Percentiles rank a stretch among this genome's conserved stretches.
Conservation (phyloP, 2,888 invertebrate species). For the Sisyra nigra region DNA sequence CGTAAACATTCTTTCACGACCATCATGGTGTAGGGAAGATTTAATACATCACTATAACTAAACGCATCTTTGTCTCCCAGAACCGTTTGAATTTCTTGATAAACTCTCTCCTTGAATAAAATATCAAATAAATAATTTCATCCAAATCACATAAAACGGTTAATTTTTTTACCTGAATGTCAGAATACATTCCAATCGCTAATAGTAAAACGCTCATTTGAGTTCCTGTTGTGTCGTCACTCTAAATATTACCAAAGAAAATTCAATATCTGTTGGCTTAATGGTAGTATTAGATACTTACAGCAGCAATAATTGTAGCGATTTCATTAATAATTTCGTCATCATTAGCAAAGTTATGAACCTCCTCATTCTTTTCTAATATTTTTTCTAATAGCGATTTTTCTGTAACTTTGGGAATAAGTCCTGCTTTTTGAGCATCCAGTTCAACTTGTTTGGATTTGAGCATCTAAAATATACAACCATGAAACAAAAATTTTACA, state of each 20-base stretch:
- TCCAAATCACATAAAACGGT: no score
- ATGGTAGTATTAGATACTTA: no score
- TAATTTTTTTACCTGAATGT: constrained; percentile 20
- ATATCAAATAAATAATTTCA: no score
- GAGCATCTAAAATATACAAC: background rate
- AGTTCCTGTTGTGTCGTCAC: constrained; percentile 19
- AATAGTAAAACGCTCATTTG: constrained; percentile 15
- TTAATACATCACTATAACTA: constrained; percentile 15
- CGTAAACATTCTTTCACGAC: constrained; percentile 20
- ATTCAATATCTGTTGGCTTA: background rate
- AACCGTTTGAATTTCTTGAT: constrained; percentile 17
- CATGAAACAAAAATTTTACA: no score
- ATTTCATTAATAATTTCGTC: constrained; percentile 17
- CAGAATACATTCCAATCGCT: constrained; percentile 22
- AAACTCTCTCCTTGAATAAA: constrained; percentile 15
- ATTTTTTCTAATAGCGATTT: constrained; percentile 17
- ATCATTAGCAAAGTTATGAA: constrained; percentile 14
- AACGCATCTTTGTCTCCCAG: constrained; percentile 15
- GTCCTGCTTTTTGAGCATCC: background rate
- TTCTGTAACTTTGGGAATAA: constrained; percentile 3
- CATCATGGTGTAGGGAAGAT: constrained; percentile 19
- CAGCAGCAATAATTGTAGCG: constrained; percentile 17
- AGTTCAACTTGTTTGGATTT: background rate
- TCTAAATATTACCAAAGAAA: constrained; percentile 11
- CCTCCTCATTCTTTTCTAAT: constrained; percentile 13